Conservation (phyloP, 1,140 invertebrate species). For the Calosoma granatense region DNA sequence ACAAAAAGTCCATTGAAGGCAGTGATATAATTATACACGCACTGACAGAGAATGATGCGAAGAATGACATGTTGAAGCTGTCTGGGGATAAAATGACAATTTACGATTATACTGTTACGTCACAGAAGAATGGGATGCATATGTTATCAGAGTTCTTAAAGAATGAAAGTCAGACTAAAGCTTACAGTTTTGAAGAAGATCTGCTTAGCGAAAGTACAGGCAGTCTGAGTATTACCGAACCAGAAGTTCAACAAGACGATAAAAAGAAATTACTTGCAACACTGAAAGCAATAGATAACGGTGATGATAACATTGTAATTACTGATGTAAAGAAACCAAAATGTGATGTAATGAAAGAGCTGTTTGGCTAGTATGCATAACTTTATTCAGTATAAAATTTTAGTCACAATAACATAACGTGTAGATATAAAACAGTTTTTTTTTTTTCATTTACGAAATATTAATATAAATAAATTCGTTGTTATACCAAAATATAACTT, state of each 20-base stretch:
- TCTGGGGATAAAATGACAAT: constrained; percentile 30
- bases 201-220: not conserved
- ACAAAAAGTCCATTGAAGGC: constrained; percentile 33
- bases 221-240: constrained; percentile 14
- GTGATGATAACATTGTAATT: constrained; percentile 33
- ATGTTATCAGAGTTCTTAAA: constrained; percentile 21
- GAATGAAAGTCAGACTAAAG: not conserved
- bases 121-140: constrained; percentile 24
- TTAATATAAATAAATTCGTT: not conserved
- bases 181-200: constrained; percentile 8
- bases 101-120: constrained; percentile 29
- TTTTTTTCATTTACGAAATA: not conserved
- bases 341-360: constrained; percentile 34
- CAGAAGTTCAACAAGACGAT: constrained; percentile 30
- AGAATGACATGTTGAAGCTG: constrained; percentile 35
- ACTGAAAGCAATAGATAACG: constrained; percentile 52
- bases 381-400: not conserved
- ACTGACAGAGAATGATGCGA: constrained; percentile 35
- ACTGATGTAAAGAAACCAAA: constrained; percentile 12
- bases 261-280: constrained; percentile 51
- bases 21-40: constrained; percentile 36
- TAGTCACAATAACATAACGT: not conserved
- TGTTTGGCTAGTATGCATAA: constrained; percentile 25
- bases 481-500: not conserved
- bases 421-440: not conserved